phyloP scores from a whole-genome alignment of 1,140 invertebrate species.

The Drosophila equinoxialis region DNA sequence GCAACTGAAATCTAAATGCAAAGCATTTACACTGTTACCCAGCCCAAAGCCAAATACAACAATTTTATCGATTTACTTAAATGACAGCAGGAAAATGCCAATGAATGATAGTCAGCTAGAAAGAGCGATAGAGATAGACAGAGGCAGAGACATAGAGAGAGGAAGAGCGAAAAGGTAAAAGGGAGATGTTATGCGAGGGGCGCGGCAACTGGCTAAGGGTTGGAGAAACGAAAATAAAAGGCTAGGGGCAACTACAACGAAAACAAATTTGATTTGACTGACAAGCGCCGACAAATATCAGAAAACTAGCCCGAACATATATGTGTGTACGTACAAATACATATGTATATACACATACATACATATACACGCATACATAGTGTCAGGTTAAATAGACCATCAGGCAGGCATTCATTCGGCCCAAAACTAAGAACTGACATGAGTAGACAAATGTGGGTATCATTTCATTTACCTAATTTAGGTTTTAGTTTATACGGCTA shows the following conservation, averaged over 20 bases:
- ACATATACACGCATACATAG: conserved; percentile 7
- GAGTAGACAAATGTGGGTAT: not conserved
- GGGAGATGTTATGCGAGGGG: not conserved
- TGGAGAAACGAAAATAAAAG: not conserved
- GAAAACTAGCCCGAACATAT: conserved; percentile 43
- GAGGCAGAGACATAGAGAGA: not conserved
- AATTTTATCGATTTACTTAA: conserved; percentile 70
- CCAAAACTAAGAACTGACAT: too few relatives aligned
- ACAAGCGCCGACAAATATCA: conserved; percentile 74
- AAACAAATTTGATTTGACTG: conserved; percentile 73
- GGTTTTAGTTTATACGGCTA: not conserved
- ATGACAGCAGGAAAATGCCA: conserved; percentile 70
- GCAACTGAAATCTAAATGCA: conserved; percentile 5
- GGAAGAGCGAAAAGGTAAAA: not conserved
- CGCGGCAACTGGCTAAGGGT: not conserved
- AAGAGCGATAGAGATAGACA: not conserved
- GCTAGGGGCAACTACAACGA: not conserved
- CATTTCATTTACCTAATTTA: not conserved
- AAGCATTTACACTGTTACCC: not conserved
- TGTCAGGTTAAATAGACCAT: conserved; percentile 12
- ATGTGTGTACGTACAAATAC: too few relatives aligned
- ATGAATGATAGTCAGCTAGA: conserved; percentile 27
- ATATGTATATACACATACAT: too few relatives aligned
- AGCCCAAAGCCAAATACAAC: conserved; percentile 59
- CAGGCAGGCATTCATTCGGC: not conserved